phyloP scores from a whole-genome alignment of 2,797 vertebrate species.

The Periparus ater region DNA sequence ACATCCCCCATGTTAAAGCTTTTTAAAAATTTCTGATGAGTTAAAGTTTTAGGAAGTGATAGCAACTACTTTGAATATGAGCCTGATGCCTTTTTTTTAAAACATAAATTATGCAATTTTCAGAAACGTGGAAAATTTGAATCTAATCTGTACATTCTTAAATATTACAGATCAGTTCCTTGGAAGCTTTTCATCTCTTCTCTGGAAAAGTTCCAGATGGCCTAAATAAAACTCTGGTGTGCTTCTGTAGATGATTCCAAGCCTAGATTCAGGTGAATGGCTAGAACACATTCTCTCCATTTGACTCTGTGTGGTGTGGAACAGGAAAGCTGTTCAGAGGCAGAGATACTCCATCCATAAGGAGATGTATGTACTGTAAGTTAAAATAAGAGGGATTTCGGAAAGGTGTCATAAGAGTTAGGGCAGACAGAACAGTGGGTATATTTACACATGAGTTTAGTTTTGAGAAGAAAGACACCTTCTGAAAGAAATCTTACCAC shows the following conservation, averaged over 20 bases:
- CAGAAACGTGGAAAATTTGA: not conserved
- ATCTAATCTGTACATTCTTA: not conserved
- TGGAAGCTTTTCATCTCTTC: not conserved
- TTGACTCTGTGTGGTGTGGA: not conserved
- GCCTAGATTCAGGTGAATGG: not conserved
- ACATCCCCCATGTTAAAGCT: not conserved
- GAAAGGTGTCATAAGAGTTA: not conserved
- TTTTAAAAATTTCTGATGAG: not conserved
- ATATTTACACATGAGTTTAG: not conserved
- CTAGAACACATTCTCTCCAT: not conserved
- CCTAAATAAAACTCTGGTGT: not conserved
- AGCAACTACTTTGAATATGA: not conserved
- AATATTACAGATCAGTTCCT: not conserved
- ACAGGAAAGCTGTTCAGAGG: not conserved
- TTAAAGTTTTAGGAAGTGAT: not conserved
- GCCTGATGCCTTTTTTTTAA: not conserved
- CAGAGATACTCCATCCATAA: not conserved
- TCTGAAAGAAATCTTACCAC: not conserved
- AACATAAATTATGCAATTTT: not conserved
- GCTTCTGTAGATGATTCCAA: not conserved
- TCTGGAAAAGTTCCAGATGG: not conserved
- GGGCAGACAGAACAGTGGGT: not conserved
- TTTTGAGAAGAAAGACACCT: not conserved
- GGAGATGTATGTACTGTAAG: not conserved
- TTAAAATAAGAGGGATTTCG: not conserved